A percentile compares a stretch with the other conserved stretches of the same genome.
Conservation (phyloP, 2,888 invertebrate species). For the Archips xylosteana region DNA sequence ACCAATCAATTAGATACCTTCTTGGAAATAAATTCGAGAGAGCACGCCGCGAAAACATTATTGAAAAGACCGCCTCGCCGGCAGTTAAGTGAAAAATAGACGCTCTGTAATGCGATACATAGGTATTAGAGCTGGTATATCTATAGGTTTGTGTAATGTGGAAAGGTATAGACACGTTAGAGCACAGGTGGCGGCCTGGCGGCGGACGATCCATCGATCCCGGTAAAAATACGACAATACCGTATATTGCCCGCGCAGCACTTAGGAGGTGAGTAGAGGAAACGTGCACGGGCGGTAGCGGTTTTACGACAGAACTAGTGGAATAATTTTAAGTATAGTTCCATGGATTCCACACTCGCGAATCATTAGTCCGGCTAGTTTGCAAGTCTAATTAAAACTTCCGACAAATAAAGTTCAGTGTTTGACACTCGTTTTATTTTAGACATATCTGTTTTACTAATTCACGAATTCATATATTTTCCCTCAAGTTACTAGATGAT, state of each 20-base stretch:
- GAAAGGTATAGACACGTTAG: constrained; percentile 48
- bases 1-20: constrained; percentile 21
- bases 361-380: too few species aligned
- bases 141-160: neutral
- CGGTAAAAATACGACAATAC: constrained; percentile 72
- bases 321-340: too few species aligned
- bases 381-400: too few species aligned
- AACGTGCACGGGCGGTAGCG: neutral
- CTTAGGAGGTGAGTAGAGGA: constrained; percentile 34
- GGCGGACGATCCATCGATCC: constrained; percentile 69
- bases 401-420: too few species aligned
- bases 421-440: too few species aligned
- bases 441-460: too few species aligned
- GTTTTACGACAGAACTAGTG: neutral
- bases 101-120: constrained; percentile 11
- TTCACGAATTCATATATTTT: too few species aligned
- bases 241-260: constrained; percentile 59
- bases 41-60: constrained; percentile 27
- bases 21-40: constrained; percentile 19
- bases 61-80: constrained; percentile 25
- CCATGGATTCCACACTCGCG: too few species aligned
- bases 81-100: constrained; percentile 18
- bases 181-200: constrained; percentile 61
- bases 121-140: neutral
- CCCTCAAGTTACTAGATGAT: too few species aligned